These are phyloP conservation scores for Spea multiplicata DNA, from an alignment of 2,113 vertebrate species.

Conservation along the genomic window DNA sequence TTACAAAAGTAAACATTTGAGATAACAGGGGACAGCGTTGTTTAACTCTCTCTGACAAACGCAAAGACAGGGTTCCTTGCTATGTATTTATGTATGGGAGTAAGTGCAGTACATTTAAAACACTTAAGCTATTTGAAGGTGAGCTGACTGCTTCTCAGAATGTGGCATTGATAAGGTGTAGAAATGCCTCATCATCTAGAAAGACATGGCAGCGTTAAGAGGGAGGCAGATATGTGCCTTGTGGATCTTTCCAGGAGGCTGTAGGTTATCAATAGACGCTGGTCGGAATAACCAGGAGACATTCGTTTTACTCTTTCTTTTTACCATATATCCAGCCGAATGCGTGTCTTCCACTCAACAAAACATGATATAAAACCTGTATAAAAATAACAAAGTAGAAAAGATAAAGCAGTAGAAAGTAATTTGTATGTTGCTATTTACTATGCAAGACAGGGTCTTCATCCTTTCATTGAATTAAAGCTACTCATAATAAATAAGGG, in stretches of 20 bases:
- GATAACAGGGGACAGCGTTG: not conserved
- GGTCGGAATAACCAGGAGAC: conserved; percentile 18
- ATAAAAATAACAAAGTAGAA: no score
- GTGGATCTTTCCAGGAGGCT: conserved; percentile 25
- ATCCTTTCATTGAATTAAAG: no score
- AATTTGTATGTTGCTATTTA: no score
- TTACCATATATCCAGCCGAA: no score
- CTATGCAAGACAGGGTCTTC: no score
- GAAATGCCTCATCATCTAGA: conserved; percentile 12
- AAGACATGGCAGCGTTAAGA: conserved; percentile 33
- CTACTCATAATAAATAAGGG: no score
- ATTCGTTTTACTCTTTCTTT: not conserved
- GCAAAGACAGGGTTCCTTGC: not conserved
- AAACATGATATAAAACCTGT: no score
- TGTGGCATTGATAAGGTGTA: conserved; percentile 22
- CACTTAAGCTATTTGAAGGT: conserved; percentile 19
- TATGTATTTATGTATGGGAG: not conserved
- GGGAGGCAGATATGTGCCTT: conserved; percentile 36
- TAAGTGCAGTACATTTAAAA: conserved; percentile 7
- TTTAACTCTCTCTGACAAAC: not conserved
- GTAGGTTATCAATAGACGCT: conserved; percentile 43
- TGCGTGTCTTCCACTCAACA: no score
- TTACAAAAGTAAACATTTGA: not conserved
- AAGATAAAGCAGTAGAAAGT: no score
- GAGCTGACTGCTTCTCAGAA: conserved; percentile 14